Evolutionary conservation across 2,888 invertebrate genomes (phyloP), one percentile per base, ranked within the genome.

Genomic region (Mamestra brassicae): DNA sequence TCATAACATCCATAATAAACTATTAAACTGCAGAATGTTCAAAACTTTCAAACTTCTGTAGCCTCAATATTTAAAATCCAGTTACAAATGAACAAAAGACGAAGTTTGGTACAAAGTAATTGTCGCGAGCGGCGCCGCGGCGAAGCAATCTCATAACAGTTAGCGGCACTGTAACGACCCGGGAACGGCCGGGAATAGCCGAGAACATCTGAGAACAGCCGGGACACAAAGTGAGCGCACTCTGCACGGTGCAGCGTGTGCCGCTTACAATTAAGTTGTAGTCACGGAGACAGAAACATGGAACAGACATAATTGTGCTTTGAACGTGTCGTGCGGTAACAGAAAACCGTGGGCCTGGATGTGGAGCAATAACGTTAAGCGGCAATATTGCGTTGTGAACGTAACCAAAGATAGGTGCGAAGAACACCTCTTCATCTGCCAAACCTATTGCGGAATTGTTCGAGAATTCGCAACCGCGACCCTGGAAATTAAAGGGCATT

Each of bases 251-350:
- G 58, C 63, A 17, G 47, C 38, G 17, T 36, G 58, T 42, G 42
- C 62, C 71, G 38, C 60, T 63, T 38, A 34, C 81, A 68, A 81
- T 81, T 65, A 77, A 64, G 68, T 71, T 64, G 34, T 61, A 77
- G 50, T 55, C 38, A 17, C 54, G 26, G 13, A 42, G 58, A 38
- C 10, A 57, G n/a, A 15, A 57, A 34, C 47, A 1, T 63, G 74
- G 54, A 54, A 66, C 47, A 17, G 60, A n/a, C 60, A 34, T 71
- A 13, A 55, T 55, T 55, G 34, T 47, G 10, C 60, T 61, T 4
- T 8, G 36, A 26, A 17, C n/a, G 58, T n/a, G 58, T 54, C 54
- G 45, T 13, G 26, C 36, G 36, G 11, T 54, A 8, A 13, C 38
- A 7, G 15, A 60, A 60, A 52, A 38, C 17, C 47, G 50, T 36